Evolutionary conservation across 2,113 vertebrate genomes (phyloP).

Genomic region (Steatornis caripensis): DNA sequence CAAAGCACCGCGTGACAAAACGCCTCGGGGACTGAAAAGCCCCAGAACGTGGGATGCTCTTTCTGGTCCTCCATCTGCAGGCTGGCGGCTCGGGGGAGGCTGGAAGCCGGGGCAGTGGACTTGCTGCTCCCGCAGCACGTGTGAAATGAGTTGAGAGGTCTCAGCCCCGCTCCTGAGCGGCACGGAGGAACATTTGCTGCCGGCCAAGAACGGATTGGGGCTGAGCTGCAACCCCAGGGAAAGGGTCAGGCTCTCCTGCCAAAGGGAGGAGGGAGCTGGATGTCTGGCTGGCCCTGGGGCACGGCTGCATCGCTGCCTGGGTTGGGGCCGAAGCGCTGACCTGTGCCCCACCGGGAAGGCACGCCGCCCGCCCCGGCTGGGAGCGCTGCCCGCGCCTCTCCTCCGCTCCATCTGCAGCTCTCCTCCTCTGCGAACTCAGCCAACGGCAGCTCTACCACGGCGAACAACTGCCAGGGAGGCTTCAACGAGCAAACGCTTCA

Average conservation of each 20-base stretch:
- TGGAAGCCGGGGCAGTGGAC: background rate
- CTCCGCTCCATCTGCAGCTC: background rate
- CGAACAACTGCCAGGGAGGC: background rate
- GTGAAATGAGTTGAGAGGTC: background rate
- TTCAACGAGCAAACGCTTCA: background rate
- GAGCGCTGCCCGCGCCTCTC: background rate
- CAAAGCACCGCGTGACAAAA: background rate
- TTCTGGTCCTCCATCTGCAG: background rate
- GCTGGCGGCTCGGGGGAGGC: rapidly evolving
- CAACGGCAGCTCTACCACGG: background rate
- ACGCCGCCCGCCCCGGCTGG: background rate
- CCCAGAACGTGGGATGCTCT: rapidly evolving
- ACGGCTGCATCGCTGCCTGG: rapidly evolving
- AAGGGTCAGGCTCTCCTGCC: background rate
- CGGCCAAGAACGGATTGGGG: rapidly evolving
- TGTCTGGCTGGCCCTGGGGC: background rate
- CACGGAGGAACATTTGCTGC: background rate
- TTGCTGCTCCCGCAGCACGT: rapidly evolving
- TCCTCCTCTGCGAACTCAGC: background rate
- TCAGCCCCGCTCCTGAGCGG: background rate
- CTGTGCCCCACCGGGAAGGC: background rate
- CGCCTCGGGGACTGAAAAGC: background rate
- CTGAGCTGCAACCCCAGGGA: background rate
- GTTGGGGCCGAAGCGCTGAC: rapidly evolving
- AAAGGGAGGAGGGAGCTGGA: background rate